A percentile compares a stretch with the other conserved stretches of the same genome.
Evolutionary conservation across 2,888 invertebrate genomes (phyloP).

Genomic region (Ornithoptera alexandrae): DNA sequence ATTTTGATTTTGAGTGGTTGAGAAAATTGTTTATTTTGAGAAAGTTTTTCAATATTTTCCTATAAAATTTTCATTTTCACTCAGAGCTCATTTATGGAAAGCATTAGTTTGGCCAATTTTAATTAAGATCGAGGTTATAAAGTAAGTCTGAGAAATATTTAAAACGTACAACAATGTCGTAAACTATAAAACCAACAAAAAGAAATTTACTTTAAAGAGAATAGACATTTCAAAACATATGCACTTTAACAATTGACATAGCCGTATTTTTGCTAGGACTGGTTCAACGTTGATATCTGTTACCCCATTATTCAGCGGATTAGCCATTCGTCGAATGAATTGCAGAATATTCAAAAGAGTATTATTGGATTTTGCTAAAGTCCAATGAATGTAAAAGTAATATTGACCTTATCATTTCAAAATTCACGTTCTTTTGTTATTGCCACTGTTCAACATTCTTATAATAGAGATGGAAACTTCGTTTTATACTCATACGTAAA

Average conservation of each 20-base stretch:
- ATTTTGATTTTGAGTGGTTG: no score
- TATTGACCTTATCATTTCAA: constrained; percentile 40
- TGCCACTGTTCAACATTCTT: background rate
- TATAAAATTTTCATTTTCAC: no score
- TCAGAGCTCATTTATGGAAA: no score
- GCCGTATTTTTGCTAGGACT: constrained; percentile 71
- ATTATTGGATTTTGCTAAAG: constrained; percentile 68
- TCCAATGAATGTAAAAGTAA: constrained; percentile 49
- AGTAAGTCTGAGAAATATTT: background rate
- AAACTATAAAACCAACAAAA: background rate
- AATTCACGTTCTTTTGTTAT: constrained; percentile 32
- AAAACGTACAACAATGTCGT: background rate
- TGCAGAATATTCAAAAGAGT: constrained; percentile 75
- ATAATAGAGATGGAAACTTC: background rate
- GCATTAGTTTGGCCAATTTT: background rate
- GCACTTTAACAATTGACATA: constrained; percentile 60
- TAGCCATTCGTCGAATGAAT: constrained; percentile 74
- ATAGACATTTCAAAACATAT: constrained; percentile 47
- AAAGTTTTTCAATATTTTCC: no score
- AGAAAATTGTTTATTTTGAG: no score
- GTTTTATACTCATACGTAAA: background rate
- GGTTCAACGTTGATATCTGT: constrained; percentile 71
- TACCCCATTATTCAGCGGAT: constrained; percentile 76
- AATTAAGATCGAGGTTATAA: background rate
- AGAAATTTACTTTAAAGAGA: constrained; percentile 48